Evolutionary conservation across 2,888 invertebrate genomes (phyloP), one percentile per base, ranked within the genome.

Genomic region (Mesorhabditis belari): DNA sequence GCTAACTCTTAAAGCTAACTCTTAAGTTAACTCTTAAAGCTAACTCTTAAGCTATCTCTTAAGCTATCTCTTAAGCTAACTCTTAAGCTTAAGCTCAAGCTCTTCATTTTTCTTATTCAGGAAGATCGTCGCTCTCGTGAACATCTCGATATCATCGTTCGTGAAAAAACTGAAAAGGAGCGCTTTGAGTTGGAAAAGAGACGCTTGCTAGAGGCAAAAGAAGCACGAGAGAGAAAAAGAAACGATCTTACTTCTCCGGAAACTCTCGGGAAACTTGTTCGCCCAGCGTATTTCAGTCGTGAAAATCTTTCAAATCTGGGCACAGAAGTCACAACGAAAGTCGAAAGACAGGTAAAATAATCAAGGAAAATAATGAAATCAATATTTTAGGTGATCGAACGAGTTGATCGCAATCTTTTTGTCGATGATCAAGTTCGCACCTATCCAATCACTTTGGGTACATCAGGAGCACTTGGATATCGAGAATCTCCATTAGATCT

Each of bases 381-480:
- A 27, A 25, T 50, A 4, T 55, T 72, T 54, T 66, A 77, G 65
- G 73, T 77, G 24, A 77, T 80, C 55, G 79, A 79, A 58, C 69
- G 79, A 49, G 77, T 79, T 27, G 78, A 80, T 55, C 67, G 77
- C 9, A 79, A 77, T 35, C 55, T 79, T 4, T 79, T 75, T 74
- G 73, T 76, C 5, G 70, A 72, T 29, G 72, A 70, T 58, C 74
- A 57, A 53, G 63, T 57, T 51, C 65, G 56, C 56, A 64, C 60
- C 58, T 67, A 35, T 35, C 44, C 44, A 35, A 58, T 67, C 60
- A 62, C 70, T 60, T 28, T 66, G 57, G 57, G 69, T 51, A 53
- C 67, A 44, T 62, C 58, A 29, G 65, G 59, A 56, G 66, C 66
- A 49, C 63, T 67, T 4, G 61, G 63, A 26, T 71, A 71, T 35